phyloP scores from a whole-genome alignment of 2,113 vertebrate species.

The Zingel zingel region DNA sequence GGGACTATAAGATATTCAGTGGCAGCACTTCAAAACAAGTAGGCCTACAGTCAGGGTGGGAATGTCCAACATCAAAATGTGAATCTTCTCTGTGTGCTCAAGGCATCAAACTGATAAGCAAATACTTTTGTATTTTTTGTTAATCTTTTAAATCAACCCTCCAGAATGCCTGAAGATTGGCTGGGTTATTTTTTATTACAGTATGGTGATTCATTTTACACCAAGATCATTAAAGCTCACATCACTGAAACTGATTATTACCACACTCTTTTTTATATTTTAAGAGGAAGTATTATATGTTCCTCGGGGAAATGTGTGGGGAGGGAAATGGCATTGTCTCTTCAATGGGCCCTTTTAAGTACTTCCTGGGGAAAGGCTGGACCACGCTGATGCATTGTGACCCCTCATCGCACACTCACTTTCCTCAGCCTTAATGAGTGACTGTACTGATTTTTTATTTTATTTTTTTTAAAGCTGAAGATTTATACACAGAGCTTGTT shows the following conservation, averaged over 20 bases:
- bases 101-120: slow-evolving; percentile 6
- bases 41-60: slow-evolving; percentile 36
- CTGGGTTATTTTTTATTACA: neutral
- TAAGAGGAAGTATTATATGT: slow-evolving; percentile 72
- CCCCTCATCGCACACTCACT: slow-evolving; percentile 61
- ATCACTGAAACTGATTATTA: slow-evolving; percentile 57
- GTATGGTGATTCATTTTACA: neutral
- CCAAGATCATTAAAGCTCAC: slow-evolving; percentile 18
- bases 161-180: neutral
- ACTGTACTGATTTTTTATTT: neutral
- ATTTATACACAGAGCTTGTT: neutral
- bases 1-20: slow-evolving; percentile 51
- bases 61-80: slow-evolving; percentile 39
- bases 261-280: slow-evolving; percentile 49
- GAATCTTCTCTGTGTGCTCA: slow-evolving; percentile 14
- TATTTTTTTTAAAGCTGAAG: neutral
- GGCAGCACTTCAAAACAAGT: slow-evolving; percentile 56
- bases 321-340: slow-evolving; percentile 77
- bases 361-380: slow-evolving; percentile 85
- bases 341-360: slow-evolving; percentile 76
- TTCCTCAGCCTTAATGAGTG: slow-evolving; percentile 59
- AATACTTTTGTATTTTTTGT: neutral
- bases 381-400: slow-evolving; percentile 69
- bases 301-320: slow-evolving; percentile 66
- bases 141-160: neutral